Evolutionary conservation across 1,140 invertebrate species (phyloP), one percentile per base, ranked within the genome.

Genomic region (Drosophila cardini): DNA sequence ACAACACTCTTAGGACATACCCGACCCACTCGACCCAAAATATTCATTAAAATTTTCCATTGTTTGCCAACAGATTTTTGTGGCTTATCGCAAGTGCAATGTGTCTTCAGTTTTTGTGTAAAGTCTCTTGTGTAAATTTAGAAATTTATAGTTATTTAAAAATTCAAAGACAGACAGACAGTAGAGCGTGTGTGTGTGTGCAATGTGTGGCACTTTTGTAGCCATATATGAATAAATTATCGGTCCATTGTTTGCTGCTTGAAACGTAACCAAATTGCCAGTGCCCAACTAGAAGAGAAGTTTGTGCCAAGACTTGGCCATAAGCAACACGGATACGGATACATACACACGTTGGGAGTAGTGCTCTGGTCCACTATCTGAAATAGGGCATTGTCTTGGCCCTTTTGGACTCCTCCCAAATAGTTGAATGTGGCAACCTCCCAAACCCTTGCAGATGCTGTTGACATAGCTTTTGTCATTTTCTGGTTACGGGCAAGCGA

Each of bases 121-220:
- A 52, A 57, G 83, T 87, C 83, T 84, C 83, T 74, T 87, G 83
- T 80, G 83, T 87, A 87, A 87, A 87, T 87, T 87, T 87, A 87
- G 83, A 75, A 87, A 87, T 87, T 87, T 87, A 87, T 89, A 86
- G 85, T 87, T 87, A 87, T 87, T 89, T 87, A 87, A 87, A 87
- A 87, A 87, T 87, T 87, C 80, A 63, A 63, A 53, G 60, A 53
- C 60, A 87, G 76, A 61, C 46, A 45, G 45, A 48, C 69, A 46
- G 57, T 42, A 16, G 13, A 0, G 21, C 34, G 38, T 63, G 36
- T 67, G 57, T 50, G 69, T 67, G 61, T 74, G 68, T 85, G 78
- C 15, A 38, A 53, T 69, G 57, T 63, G 52, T 60, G 60, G 53
- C 60, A 71, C 72, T 75, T 75, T 75, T 75, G 72, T 75, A 46